phyloP scores from a whole-genome alignment of 2,797 vertebrate genomes.

The Semotilus atromaculatus region DNA sequence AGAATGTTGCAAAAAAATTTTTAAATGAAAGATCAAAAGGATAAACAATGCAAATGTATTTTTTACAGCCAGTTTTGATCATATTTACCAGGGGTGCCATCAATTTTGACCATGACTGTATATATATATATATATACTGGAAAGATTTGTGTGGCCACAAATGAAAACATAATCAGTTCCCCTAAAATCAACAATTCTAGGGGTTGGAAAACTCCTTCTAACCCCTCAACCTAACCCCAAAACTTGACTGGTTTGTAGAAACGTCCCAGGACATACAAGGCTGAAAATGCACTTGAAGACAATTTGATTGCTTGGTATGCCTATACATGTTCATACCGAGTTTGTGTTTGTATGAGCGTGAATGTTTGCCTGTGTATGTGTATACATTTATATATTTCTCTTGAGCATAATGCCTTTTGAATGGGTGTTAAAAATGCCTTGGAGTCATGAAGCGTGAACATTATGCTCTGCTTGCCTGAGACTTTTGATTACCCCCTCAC shows the following conservation, averaged over 20 bases:
- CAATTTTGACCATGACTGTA: too few relatives aligned
- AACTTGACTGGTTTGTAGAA: not conserved
- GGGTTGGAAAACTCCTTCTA: not conserved
- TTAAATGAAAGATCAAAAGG: too few relatives aligned
- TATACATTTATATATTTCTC: slow-evolving; percentile 12
- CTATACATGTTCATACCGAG: not conserved
- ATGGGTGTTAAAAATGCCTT: not conserved
- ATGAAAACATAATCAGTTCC: not conserved
- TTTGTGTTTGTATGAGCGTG: slow-evolving; percentile 5
- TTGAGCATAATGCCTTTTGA: slow-evolving; percentile 19
- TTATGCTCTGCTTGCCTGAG: not conserved
- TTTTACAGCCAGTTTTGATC: too few relatives aligned
- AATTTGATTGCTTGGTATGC: not conserved
- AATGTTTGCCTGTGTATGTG: slow-evolving; percentile 1
- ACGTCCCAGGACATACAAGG: not conserved
- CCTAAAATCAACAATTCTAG: not conserved
- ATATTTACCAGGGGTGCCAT: too few relatives aligned
- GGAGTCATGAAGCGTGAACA: slow-evolving; percentile 1
- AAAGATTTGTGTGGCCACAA: not conserved
- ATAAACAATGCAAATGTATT: too few relatives aligned
- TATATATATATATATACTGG: not conserved
- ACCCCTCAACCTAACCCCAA: not conserved
- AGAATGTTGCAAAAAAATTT: too few relatives aligned
- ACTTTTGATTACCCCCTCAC: slow-evolving; percentile 31
- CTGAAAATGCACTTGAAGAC: not conserved